phyloP scores from a whole-genome alignment of 2,888 invertebrate species.

The Xestia xanthographa region DNA sequence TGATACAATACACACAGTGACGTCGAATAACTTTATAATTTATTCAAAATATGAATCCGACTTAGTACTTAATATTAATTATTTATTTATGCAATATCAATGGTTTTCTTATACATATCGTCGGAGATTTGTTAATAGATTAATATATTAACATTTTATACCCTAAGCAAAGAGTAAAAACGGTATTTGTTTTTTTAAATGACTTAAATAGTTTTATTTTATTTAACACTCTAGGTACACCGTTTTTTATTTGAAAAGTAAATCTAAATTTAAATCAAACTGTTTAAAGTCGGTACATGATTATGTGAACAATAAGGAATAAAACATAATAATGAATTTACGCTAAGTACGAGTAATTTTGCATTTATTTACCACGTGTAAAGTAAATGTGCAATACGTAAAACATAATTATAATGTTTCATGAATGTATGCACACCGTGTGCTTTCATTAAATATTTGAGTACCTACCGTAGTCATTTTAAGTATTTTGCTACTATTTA shows the following conservation, averaged over 20 bases:
- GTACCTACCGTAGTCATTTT: no score
- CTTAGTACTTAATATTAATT: neutral
- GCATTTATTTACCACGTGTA: slow-evolving; percentile 24
- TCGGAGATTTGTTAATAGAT: neutral
- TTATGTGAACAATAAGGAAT: neutral
- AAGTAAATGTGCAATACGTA: slow-evolving; percentile 7
- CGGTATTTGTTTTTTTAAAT: neutral
- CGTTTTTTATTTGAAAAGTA: neutral
- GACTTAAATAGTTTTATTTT: neutral
- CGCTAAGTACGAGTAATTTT: neutral
- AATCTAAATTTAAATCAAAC: neutral
- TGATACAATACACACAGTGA: slow-evolving; percentile 19
- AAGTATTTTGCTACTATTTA: neutral
- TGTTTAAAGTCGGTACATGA: neutral
- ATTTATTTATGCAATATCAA: neutral
- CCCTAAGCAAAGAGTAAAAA: neutral
- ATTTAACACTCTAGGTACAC: neutral
- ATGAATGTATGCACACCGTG: neutral
- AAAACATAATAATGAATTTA: slow-evolving; percentile 9
- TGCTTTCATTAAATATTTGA: slow-evolving; percentile 10
- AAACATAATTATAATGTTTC: slow-evolving; percentile 8
- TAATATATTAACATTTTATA: neutral
- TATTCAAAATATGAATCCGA: slow-evolving; percentile 8
- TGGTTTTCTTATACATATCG: neutral
- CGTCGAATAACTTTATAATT: slow-evolving; percentile 22